Conservation (phyloP, 2,113 vertebrate species). For the Perca flavescens region DNA sequence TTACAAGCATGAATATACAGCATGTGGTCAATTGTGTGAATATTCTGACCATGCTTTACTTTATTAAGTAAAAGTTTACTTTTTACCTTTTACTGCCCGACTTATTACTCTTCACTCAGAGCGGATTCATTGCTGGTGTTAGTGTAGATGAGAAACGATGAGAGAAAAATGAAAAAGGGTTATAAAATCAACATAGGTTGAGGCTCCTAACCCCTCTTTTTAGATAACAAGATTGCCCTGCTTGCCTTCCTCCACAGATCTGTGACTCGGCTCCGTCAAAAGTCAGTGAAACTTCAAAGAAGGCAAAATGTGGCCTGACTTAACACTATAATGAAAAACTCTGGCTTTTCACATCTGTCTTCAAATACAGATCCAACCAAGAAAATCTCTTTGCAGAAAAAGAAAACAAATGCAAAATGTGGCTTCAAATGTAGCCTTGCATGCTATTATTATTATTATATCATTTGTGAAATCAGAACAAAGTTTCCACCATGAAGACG, state of each 20-base stretch:
- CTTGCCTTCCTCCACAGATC: neutral
- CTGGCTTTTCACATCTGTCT: constrained; percentile 72
- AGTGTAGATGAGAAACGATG: neutral
- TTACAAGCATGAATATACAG: neutral
- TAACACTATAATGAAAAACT: constrained; percentile 69
- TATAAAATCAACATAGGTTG: neutral
- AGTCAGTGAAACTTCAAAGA: constrained; percentile 34
- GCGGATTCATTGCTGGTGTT: neutral
- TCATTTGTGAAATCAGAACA: constrained; percentile 6
- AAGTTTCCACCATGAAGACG: constrained; percentile 23
- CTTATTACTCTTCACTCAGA: neutral
- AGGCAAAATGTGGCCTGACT: constrained; percentile 61
- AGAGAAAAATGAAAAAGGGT: neutral
- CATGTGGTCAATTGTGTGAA: neutral
- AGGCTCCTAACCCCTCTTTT: neutral
- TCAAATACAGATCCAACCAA: constrained; percentile 33
- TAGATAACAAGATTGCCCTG: neutral
- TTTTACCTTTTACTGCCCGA: neutral
- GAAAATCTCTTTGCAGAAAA: constrained; percentile 39
- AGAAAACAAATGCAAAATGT: constrained; percentile 44
- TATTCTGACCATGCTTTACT: neutral
- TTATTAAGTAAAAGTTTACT: neutral
- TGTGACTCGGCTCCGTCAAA: constrained; percentile 23
- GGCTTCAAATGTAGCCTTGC: constrained; percentile 30
- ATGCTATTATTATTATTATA: neutral